Conservation (phyloP, 2,797 vertebrate genomes). For the Parauchenoglanis punctatus region DNA sequence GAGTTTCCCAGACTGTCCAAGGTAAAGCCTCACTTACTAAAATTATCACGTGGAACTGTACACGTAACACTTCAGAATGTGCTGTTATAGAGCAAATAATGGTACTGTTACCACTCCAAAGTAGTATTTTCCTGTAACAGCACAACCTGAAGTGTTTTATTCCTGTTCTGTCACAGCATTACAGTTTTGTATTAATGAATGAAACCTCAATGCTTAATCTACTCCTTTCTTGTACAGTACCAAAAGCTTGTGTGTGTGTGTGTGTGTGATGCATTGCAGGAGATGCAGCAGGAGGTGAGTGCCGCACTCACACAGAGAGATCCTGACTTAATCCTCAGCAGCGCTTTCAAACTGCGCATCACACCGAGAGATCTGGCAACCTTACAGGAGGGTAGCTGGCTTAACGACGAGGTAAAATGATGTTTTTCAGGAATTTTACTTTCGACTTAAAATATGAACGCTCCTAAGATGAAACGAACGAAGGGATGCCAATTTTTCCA, state of each 20-base stretch:
- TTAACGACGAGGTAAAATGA: constrained; percentile 86
- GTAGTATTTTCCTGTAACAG: not conserved
- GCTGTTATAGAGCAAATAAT: not conserved
- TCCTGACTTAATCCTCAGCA: constrained; percentile 83
- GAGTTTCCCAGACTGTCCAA: constrained; percentile 82
- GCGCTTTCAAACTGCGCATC: constrained; percentile 87
- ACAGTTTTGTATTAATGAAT: not conserved
- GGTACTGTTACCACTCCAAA: not conserved
- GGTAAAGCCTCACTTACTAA: constrained; percentile 65
- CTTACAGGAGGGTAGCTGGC: constrained; percentile 83
- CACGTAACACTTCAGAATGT: not conserved
- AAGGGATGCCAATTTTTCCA: too few relatives aligned
- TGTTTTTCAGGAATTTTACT: too few relatives aligned
- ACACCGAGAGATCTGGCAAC: constrained; percentile 89
- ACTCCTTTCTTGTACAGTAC: not conserved
- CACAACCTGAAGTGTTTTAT: not conserved
- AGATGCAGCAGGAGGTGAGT: constrained; percentile 84
- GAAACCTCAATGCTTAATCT: not conserved
- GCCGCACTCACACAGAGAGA: constrained; percentile 77
- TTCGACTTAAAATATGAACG: too few relatives aligned
- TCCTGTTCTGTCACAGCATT: not conserved
- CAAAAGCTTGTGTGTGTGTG: not conserved
- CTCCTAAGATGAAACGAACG: too few relatives aligned
- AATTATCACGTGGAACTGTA: not conserved
- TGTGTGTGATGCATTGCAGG: constrained; percentile 68